Conservation (phyloP, 1,140 invertebrate species). For the Coboldia fuscipes region DNA sequence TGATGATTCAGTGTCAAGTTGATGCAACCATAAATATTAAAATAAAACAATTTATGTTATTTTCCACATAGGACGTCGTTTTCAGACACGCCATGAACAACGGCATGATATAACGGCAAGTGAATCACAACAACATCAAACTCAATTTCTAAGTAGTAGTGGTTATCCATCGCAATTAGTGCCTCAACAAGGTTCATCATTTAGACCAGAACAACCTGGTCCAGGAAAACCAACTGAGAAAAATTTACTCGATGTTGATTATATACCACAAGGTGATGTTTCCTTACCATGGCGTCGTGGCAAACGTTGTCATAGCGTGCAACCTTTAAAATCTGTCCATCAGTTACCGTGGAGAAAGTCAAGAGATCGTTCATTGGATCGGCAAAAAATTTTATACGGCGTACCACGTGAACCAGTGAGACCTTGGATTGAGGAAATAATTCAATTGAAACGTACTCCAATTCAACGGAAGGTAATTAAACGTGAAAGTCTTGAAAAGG, state of each 20-base stretch:
- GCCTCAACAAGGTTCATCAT: not conserved
- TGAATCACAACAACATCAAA: not conserved
- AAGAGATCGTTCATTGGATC: constrained; percentile 18
- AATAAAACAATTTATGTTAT: too few relatives aligned
- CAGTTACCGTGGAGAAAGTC: constrained; percentile 13
- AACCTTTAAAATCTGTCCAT: constrained; percentile 14
- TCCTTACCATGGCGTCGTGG: constrained; percentile 24
- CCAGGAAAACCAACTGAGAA: not conserved
- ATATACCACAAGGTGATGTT: constrained; percentile 26
- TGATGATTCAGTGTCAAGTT: too few relatives aligned
- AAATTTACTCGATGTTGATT: constrained; percentile 19
- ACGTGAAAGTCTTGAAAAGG: constrained; percentile 20
- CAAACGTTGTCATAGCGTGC: constrained; percentile 15
- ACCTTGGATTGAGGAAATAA: constrained; percentile 30
- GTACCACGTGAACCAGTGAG: constrained; percentile 18
- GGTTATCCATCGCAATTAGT: not conserved
- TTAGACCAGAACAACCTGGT: too few relatives aligned
- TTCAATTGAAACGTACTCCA: constrained; percentile 29
- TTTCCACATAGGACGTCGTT: too few relatives aligned
- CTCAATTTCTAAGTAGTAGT: not conserved
- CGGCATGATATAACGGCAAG: not conserved
- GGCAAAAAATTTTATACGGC: constrained; percentile 11
- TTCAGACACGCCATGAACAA: not conserved
- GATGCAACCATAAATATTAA: too few relatives aligned
- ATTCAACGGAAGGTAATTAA: constrained; percentile 12